These are phyloP conservation scores for Knipowitschia caucasica DNA, from an alignment of 2,797 vertebrate genomes.

Conservation along the genomic window DNA sequence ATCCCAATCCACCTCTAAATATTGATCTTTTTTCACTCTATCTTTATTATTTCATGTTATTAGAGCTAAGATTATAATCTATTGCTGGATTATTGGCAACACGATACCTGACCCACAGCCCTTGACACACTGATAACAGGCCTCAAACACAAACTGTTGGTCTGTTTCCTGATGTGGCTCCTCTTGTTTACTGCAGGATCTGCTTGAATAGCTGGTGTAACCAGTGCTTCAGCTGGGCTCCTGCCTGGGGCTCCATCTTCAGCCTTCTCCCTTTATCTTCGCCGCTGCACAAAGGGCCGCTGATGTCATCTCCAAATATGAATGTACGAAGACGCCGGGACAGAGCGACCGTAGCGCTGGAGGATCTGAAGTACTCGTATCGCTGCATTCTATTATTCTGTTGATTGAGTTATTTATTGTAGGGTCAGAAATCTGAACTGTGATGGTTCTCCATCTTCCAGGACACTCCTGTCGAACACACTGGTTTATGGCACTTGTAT, in stretches of 20 bases:
- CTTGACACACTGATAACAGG: not conserved
- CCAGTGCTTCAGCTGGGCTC: constrained; percentile 37
- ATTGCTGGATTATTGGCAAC: too few species aligned
- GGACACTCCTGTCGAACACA: constrained; percentile 30
- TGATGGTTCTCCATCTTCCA: constrained; percentile 35
- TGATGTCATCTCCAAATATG: constrained; percentile 54
- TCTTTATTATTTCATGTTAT: too few species aligned
- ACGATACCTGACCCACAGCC: not conserved
- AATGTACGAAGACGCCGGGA: constrained; percentile 58
- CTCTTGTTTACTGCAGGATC: constrained; percentile 61
- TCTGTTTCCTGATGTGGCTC: constrained; percentile 24
- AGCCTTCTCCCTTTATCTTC: constrained; percentile 59
- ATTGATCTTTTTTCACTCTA: too few species aligned
- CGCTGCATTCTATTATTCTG: constrained; percentile 39
- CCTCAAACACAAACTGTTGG: not conserved
- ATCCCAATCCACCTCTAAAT: too few species aligned
- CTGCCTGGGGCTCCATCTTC: constrained; percentile 34
- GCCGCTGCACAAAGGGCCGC: constrained; percentile 45
- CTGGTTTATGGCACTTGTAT: constrained; percentile 50
- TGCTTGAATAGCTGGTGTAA: constrained; percentile 71
- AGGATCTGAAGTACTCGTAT: constrained; percentile 26
- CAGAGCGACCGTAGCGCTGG: constrained; percentile 15
- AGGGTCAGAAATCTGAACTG: constrained; percentile 33
- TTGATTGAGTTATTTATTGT: constrained; percentile 51
- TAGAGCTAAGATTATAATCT: too few species aligned